These are phyloP conservation scores for Lindbergichthys nudifrons DNA, from an alignment of 2,797 vertebrate genomes.

Conservation along the genomic window DNA sequence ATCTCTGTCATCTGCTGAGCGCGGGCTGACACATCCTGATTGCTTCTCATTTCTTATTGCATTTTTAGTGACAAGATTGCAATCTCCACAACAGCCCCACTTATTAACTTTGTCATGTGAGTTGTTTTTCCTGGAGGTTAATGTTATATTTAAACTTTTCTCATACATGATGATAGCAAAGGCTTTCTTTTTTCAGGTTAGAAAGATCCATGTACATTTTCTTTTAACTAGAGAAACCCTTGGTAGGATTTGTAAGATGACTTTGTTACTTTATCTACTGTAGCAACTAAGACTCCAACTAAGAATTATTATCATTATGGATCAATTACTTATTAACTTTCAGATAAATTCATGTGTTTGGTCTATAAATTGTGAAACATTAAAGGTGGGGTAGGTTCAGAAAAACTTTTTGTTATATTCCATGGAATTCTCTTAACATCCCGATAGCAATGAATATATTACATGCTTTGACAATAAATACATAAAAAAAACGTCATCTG, in stretches of 20 bases:
- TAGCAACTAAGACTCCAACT: not conserved
- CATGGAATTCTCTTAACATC: no score
- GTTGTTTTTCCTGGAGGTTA: not conserved
- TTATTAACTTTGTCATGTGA: not conserved
- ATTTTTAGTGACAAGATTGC: conserved; percentile 22
- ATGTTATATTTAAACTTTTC: not conserved
- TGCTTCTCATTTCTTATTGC: conserved; percentile 41
- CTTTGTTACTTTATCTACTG: not conserved
- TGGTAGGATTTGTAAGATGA: not conserved
- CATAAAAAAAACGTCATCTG: no score
- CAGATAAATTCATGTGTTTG: not conserved
- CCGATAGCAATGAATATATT: no score
- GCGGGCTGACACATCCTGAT: conserved; percentile 46
- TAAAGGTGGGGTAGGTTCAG: no score
- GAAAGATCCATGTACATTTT: not conserved
- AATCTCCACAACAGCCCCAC: not conserved
- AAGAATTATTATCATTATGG: not conserved
- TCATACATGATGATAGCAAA: not conserved
- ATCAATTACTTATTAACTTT: not conserved
- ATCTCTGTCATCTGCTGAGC: conserved; percentile 45
- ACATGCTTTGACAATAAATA: no score
- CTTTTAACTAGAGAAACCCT: not conserved
- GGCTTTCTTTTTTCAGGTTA: not conserved
- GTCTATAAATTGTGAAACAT: not conserved
- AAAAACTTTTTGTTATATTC: no score